A percentile compares a stretch with the other conserved stretches of the same genome.
Evolutionary conservation across 2,113 vertebrate species (phyloP).

Genomic region (Rhabdomys dilectus): DNA sequence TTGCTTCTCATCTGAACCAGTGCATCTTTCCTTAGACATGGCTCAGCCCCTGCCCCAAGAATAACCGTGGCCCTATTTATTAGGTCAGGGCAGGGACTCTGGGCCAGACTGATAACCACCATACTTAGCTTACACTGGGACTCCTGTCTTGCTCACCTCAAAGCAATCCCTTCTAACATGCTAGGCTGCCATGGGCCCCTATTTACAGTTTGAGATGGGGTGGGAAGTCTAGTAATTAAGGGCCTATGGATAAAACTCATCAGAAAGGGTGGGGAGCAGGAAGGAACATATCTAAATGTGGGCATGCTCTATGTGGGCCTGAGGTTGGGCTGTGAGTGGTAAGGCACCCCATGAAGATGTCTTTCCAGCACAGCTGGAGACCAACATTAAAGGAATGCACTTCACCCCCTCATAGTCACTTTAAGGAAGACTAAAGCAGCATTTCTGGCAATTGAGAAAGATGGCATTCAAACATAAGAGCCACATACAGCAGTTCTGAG

Average conservation of each 20-base stretch:
- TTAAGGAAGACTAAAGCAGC: not conserved
- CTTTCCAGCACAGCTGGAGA: not conserved
- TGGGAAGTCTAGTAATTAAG: not conserved
- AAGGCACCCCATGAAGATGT: not conserved
- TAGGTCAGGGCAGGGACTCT: not conserved
- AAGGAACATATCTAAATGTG: not conserved
- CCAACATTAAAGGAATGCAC: not conserved
- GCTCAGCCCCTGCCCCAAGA: not conserved
- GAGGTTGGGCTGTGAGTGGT: not conserved
- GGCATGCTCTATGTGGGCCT: conserved; percentile 7
- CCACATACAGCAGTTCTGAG: not conserved
- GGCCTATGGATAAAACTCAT: not conserved
- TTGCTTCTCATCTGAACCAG: not conserved
- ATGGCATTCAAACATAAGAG: not conserved
- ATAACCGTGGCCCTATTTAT: not conserved
- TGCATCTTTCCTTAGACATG: not conserved
- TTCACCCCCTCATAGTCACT: not conserved
- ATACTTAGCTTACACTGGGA: not conserved
- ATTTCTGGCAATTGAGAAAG: not conserved
- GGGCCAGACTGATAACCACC: not conserved
- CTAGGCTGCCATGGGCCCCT: not conserved
- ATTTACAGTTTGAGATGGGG: not conserved
- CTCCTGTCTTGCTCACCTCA: not conserved
- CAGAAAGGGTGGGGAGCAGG: not conserved
- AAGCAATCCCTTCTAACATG: not conserved